Conservation (phyloP, 2,797 vertebrate genomes). For the Crocodylus rhombifer region DNA sequence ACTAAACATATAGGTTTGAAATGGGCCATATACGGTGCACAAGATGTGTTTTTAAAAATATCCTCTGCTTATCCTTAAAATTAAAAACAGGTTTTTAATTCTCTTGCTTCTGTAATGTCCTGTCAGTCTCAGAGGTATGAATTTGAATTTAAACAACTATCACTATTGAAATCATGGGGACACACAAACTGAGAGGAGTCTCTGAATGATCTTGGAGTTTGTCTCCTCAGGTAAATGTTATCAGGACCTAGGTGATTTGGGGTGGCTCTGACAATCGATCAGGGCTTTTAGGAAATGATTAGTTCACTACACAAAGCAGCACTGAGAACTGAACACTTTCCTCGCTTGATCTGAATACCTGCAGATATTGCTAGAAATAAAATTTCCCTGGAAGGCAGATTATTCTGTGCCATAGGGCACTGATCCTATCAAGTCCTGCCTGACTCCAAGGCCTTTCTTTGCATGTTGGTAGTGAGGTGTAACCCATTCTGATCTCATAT, state of each 20-base stretch:
- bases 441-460: background rate
- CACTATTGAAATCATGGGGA: background rate
- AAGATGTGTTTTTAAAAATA: background rate
- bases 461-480: background rate
- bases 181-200: background rate
- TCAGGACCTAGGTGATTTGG: background rate
- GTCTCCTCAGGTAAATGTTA: background rate
- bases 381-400: background rate
- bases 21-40: background rate
- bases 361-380: background rate
- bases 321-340: background rate
- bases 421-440: background rate
- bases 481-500: background rate
- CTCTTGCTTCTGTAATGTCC: background rate
- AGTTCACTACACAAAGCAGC: fast-evolving
- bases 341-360: background rate
- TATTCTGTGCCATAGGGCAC: background rate
- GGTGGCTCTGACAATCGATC: background rate
- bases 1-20: background rate
- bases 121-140: background rate
- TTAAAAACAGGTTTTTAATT: background rate
- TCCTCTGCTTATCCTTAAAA: background rate
- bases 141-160: background rate
- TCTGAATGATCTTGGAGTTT: background rate
- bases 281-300: background rate